A percentile compares a stretch with the other conserved stretches of the same genome.
Conservation (phyloP, 2,888 invertebrate genomes). For the Marasmarcha lunaedactyla region DNA sequence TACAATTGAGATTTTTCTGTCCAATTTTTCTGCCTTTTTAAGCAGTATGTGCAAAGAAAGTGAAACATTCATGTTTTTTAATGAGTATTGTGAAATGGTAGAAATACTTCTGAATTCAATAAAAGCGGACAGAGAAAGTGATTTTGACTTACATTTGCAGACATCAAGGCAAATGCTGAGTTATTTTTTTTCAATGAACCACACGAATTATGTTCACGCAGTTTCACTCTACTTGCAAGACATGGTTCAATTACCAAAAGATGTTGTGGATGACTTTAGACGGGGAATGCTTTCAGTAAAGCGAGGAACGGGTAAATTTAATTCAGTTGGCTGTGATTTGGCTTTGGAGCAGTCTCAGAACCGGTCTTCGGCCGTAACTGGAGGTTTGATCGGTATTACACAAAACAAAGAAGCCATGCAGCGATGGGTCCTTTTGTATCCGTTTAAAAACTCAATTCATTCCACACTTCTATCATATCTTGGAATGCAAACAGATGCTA, state of each 20-base stretch:
- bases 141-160: no score
- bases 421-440: constrained; percentile 14
- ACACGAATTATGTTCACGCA: constrained; percentile 5
- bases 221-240: constrained; percentile 5
- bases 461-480: constrained; percentile 8
- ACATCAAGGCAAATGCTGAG: no score
- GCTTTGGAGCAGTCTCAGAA: constrained; percentile 23
- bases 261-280: constrained; percentile 4
- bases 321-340: constrained; percentile 19
- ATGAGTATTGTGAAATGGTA: no score
- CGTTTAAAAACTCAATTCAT: constrained; percentile 14
- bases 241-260: constrained; percentile 4
- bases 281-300: constrained; percentile 10
- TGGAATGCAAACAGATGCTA: constrained; percentile 9
- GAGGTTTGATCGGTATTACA: constrained; percentile 7
- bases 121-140: no score
- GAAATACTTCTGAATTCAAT: no score
- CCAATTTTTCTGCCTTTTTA: no score
- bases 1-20: no score
- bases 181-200: background rate
- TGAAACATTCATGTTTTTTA: no score
- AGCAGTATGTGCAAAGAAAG: no score
- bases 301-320: constrained; percentile 14
- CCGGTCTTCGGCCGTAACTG: constrained; percentile 17
- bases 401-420: constrained; percentile 21